Base-by-base conservation (phyloP, 2,113 vertebrate genomes). In the Myxocyprinus asiaticus region DNA sequence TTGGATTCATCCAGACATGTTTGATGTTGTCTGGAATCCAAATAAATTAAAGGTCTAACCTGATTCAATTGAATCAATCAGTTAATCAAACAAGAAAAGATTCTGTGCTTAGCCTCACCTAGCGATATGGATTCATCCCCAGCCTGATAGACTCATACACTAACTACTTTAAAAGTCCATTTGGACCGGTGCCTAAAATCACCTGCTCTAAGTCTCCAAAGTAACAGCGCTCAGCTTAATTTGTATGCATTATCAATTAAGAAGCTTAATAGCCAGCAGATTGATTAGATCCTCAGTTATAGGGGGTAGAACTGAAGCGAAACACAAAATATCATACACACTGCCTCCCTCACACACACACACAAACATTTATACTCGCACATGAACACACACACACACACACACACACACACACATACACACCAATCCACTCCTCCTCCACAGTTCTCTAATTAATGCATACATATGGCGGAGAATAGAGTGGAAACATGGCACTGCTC, bases 181-280 rank as follows among this genome's bases (percentile, higher is more conserved):
- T 99, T 99, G 97, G 97, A 99, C 92, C 92, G 92, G 93, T 96
- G 97, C 97, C 96, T 99, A 98, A 95, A 98, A 98, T 99, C 96
- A 98, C 97, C 96, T 95, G 96, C 95, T 93, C 93, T 86, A 92
- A 93, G 95, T 99, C 94, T 94, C 96, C 95, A 94, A 96, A 96
- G 97, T 95, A 99, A 98, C 96, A 89, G 95, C 92, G 94, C 95
- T 95, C 91, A 94, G 94, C 93, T 95, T 98, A 98, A 99, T 99
- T 98, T 98, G 97, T 99, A 99, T 98, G 97, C 96, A 99, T 98
- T 99, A 98, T 98, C 97, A 99, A 99, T 98, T 99, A 98, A 99
- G 96, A 98, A 98, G 97, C 95, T 98, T 99, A 99, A 99, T 98
- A 98, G 96, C 96, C 96, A 94, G 96, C 96, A 99, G 97, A 98